Percentiles rank a stretch among this genome's conserved stretches.
These are phyloP conservation scores for Caerostris darwini DNA, from an alignment of 1,140 invertebrate genomes.

Conservation along the genomic window DNA sequence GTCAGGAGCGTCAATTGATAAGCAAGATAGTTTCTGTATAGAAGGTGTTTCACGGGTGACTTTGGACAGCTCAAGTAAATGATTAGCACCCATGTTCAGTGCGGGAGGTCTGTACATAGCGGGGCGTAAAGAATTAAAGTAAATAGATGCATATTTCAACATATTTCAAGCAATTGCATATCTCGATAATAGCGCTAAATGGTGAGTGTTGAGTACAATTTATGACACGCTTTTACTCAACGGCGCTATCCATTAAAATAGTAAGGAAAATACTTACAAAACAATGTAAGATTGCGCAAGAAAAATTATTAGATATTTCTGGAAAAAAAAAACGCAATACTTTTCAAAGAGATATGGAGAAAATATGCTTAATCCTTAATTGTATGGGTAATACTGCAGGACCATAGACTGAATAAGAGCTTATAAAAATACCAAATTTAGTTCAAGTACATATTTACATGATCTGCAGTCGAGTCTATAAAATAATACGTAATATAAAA, in stretches of 20 bases:
- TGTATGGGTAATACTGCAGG: too few species aligned
- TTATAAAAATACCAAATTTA: too few species aligned
- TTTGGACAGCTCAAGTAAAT: conserved; percentile 47
- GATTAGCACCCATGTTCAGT: conserved; percentile 34
- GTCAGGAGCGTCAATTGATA: conserved; percentile 48
- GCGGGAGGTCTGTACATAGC: conserved; percentile 56
- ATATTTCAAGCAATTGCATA: conserved; percentile 4
- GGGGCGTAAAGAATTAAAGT: conserved; percentile 61
- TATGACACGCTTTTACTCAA: background rate
- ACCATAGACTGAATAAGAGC: too few species aligned
- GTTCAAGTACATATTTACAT: too few species aligned
- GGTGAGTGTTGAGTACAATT: background rate
- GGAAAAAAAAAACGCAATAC: background rate
- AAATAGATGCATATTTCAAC: background rate
- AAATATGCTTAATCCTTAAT: background rate
- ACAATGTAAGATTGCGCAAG: background rate
- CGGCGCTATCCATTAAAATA: background rate
- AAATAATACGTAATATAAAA: too few species aligned
- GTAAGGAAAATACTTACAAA: background rate
- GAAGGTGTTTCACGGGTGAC: conserved; percentile 30
- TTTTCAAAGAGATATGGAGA: background rate
- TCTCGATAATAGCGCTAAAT: background rate
- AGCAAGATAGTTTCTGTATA: background rate
- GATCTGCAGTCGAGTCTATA: too few species aligned
- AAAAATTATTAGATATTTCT: background rate